These are phyloP conservation scores for Madoqua kirkii DNA, from an alignment of 2,113 vertebrate species.

Conservation along the genomic window DNA sequence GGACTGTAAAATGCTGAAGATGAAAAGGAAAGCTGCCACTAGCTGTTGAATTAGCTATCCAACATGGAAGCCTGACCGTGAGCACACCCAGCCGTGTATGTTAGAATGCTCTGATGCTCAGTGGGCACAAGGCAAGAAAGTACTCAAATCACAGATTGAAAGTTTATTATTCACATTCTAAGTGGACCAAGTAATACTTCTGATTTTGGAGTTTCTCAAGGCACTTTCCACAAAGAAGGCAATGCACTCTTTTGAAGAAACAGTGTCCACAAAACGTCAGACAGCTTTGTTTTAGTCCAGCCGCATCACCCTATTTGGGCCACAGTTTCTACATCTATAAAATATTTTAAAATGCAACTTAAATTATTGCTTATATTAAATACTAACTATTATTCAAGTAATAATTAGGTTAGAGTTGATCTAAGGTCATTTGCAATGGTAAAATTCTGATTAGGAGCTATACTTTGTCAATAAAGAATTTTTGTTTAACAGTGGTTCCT, in stretches of 20 bases:
- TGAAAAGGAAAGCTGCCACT: not conserved
- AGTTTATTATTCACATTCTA: not conserved
- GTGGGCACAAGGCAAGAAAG: not conserved
- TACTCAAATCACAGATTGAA: not conserved
- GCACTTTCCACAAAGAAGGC: not conserved
- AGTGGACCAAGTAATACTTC: not conserved
- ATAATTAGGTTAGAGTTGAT: not conserved
- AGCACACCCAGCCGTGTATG: not conserved
- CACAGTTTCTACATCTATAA: not conserved
- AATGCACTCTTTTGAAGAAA: not conserved
- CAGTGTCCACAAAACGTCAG: not conserved
- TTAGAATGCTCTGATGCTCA: not conserved
- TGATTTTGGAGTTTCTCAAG: not conserved
- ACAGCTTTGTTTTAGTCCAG: not conserved
- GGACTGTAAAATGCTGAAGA: not conserved
- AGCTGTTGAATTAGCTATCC: not conserved
- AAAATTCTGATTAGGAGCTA: conserved; percentile 8
- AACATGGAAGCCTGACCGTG: not conserved
- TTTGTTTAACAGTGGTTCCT: not conserved
- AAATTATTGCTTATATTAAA: not conserved
- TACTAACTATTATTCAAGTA: not conserved
- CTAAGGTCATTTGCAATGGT: not conserved
- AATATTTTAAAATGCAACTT: not conserved
- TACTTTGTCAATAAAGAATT: not conserved
- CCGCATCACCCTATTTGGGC: not conserved